Evolutionary conservation across 35 echinoderm and acorn worm species (phyloP), one percentile per base, ranked within the genome.

Genomic region (Anneissia japonica): DNA sequence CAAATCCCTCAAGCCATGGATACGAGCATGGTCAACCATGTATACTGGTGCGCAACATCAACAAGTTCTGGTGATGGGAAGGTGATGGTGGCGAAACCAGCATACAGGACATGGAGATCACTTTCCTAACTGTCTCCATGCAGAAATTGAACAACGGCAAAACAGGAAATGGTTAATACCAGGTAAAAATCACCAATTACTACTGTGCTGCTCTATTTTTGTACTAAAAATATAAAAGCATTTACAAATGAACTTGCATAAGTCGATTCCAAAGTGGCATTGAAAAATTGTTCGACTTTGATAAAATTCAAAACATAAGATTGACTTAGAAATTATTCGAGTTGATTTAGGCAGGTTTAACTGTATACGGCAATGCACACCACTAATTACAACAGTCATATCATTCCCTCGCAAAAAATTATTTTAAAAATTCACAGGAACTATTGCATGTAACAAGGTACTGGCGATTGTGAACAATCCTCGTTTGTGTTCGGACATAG

Each of bases 121-220:
- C 35, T 87, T 87, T 39, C 64, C 33, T 14, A 32, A 32, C 0
- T 87, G 85, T 79, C 34, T 32, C 7, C 84, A 86, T 32, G 35
- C 0, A 72, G 84, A 86, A 23, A 38, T 86, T 0, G 39, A 13
- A 5, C 35, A 29, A 0, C 10, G 32, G 0, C n/a, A n/a, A n/a
- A n/a, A 78, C 4, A 86, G 46, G 41, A 86, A 86, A 51, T 86
- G 84, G 84, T 32, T 86, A 36, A 86, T 38, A 45, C 84, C 84
- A 77, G 84, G 84, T 41, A 46, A 86, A 56, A 7, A 32, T 26
- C 31, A 75, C 3, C 5, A 26, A 23, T 30, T 7, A 32, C 23
- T 30, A 4, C 73, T n/a, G n/a, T n/a, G 6, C 73, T 75, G 31
- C 26, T 30, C 14, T 43, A 43, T 43, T 4, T 43, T 43, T 43